A percentile compares a stretch with the other conserved stretches of the same genome.
These are phyloP conservation scores for Sander lucioperca DNA, from an alignment of 2,113 vertebrate species.

Conservation along the genomic window DNA sequence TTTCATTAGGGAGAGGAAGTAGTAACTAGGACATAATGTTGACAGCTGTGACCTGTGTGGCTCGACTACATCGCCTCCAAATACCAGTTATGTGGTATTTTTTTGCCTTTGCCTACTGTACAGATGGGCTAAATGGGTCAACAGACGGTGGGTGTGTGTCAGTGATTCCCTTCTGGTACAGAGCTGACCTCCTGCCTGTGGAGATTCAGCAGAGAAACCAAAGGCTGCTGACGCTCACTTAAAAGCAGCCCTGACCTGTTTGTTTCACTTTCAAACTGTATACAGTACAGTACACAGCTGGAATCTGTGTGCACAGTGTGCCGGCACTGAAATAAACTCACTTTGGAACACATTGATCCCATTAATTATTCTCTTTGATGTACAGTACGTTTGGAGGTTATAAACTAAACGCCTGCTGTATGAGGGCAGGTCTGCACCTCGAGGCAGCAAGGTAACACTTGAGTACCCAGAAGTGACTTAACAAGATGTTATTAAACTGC, in stretches of 20 bases:
- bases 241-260: constrained; percentile 60
- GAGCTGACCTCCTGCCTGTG: constrained; percentile 51
- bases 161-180: constrained; percentile 55
- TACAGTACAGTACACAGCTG: constrained; percentile 42
- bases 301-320: not conserved
- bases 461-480: constrained; percentile 14
- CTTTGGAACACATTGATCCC: constrained; percentile 38
- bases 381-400: constrained; percentile 10
- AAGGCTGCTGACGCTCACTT: constrained; percentile 50
- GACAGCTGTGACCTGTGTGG: constrained; percentile 3
- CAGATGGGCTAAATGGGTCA: constrained; percentile 75
- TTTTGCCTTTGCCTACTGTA: constrained; percentile 6
- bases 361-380: constrained; percentile 55
- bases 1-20: not conserved
- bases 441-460: not conserved
- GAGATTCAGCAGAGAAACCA: constrained; percentile 29
- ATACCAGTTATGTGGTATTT: not conserved
- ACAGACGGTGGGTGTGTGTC: constrained; percentile 63
- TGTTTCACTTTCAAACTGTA: constrained; percentile 58
- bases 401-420: constrained; percentile 11
- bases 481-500: constrained; percentile 15
- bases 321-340: constrained; percentile 31
- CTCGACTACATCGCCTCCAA: not conserved
- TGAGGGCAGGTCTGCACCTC: not conserved
- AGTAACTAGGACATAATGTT: not conserved